Base-by-base conservation (phyloP, 2,888 invertebrate species). In the Caenorhabditis angaria region DNA sequence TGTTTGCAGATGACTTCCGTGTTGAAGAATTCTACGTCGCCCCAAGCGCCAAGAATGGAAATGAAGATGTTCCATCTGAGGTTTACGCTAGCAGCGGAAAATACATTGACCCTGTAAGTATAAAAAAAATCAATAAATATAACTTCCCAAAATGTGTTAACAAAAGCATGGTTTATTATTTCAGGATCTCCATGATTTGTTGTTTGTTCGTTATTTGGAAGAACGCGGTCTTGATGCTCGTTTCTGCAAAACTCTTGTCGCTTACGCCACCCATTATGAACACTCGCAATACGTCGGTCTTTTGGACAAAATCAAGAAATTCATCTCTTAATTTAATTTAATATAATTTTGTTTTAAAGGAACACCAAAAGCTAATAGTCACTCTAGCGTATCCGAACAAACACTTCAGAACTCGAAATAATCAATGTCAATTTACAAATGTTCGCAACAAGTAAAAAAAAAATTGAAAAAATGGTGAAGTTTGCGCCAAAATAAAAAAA, bases 181-280 rank as follows among this genome's bases (percentile, higher is more conserved):
- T 51, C 75, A 81, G 81, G 76, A 76, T 55, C 81, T 86, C 63
- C 84, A 86, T 66, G 84, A 85, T 57, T 73, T 87, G 14, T 77
- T 86, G 57, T 90, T 99, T 79, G 93, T 97, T 92, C 95, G 96
- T 88, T 91, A 95, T 81, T 90, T 99, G 67, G 97, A 97, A 88
- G 97, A 97, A 88, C 94, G 97, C 83, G 97, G 97, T 41, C 90
- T 99, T 72, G 93, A 93, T 86, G 94, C 94, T 86, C 94, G 94
- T 76, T 97, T 99, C 89, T 93, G 92, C 0, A 93, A 94, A 83
- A 93, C 95, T 87, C 88, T 99, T 24, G 92, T 94, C 0, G 92
- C 93, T 74, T 92, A 94, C 88, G 93, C 94, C 88, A 97, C 97
- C 2, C 91, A 92, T 0, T 95, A 95, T 88, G 97, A 99, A 89